Evolutionary conservation across 1,140 invertebrate genomes (phyloP).

Genomic region (Drosophila pectinifera): DNA sequence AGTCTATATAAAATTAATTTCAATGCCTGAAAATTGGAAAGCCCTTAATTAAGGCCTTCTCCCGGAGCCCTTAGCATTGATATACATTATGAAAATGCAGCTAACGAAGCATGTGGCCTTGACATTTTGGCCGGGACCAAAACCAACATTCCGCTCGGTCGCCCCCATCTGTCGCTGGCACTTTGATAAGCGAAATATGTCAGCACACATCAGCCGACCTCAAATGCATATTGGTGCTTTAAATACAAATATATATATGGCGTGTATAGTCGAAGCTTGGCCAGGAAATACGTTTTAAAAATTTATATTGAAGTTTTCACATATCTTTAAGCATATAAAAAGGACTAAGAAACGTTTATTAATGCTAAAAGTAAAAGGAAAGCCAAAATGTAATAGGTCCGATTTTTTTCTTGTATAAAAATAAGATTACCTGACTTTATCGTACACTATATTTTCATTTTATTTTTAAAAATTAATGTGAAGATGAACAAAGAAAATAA

Average conservation of each 20-base stretch:
- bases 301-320: not conserved
- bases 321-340: not conserved
- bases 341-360: too few species aligned
- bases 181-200: constrained; percentile 47
- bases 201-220: constrained; percentile 38
- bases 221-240: constrained; percentile 36
- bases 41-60: constrained; percentile 30
- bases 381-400: too few species aligned
- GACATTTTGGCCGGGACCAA: constrained; percentile 42
- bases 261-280: not conserved
- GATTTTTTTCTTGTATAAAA: too few species aligned
- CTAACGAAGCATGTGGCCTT: constrained; percentile 37
- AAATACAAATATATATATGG: not conserved
- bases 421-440: too few species aligned
- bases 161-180: constrained; percentile 50
- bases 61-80: constrained; percentile 1
- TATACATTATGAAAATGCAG: constrained; percentile 52
- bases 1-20: constrained; percentile 32
- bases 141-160: constrained; percentile 20
- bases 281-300: not conserved
- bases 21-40: constrained; percentile 39
- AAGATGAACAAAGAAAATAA: too few species aligned
- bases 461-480: too few species aligned
- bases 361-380: too few species aligned
- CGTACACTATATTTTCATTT: too few species aligned